Conservation (phyloP, 2,113 vertebrate species). For the Anser cygnoides region DNA sequence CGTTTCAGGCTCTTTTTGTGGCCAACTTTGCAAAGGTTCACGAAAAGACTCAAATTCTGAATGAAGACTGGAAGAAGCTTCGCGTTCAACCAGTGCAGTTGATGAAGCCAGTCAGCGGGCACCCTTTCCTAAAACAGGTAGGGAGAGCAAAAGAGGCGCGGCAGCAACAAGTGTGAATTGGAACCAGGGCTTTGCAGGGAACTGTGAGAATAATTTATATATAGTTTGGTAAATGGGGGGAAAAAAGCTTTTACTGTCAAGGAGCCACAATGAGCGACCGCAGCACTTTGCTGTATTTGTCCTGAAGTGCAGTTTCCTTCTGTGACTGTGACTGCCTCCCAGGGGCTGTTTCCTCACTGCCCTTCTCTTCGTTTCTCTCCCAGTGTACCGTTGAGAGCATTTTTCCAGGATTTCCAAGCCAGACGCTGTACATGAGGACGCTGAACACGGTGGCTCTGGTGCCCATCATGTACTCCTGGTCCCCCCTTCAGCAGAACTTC, state of each 20-base stretch:
- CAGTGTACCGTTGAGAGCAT: constrained; percentile 93
- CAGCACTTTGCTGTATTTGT: not conserved
- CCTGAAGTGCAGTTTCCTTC: not conserved
- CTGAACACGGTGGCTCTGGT: constrained; percentile 94
- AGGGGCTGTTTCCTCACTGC: not conserved
- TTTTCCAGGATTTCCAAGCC: constrained; percentile 89
- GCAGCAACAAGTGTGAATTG: not conserved
- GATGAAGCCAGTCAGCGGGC: constrained; percentile 82
- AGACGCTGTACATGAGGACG: constrained; percentile 89
- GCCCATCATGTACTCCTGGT: constrained; percentile 99
- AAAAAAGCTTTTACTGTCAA: not conserved
- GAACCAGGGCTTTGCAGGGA: not conserved
- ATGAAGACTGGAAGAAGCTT: constrained; percentile 93
- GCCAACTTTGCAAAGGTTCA: constrained; percentile 93
- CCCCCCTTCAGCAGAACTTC: constrained; percentile 98
- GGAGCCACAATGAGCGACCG: not conserved
- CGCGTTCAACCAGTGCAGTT: constrained; percentile 89
- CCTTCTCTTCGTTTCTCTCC: constrained; percentile 15
- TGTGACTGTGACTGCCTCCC: not conserved
- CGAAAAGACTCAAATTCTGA: constrained; percentile 87
- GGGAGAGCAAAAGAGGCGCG: not conserved
- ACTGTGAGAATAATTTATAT: not conserved
- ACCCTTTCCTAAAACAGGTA: constrained; percentile 89
- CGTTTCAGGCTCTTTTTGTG: constrained; percentile 86
- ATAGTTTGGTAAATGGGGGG: not conserved